These are phyloP conservation scores for Crotalus horridus DNA, from an alignment of 2,113 vertebrate genomes.

Conservation along the genomic window DNA sequence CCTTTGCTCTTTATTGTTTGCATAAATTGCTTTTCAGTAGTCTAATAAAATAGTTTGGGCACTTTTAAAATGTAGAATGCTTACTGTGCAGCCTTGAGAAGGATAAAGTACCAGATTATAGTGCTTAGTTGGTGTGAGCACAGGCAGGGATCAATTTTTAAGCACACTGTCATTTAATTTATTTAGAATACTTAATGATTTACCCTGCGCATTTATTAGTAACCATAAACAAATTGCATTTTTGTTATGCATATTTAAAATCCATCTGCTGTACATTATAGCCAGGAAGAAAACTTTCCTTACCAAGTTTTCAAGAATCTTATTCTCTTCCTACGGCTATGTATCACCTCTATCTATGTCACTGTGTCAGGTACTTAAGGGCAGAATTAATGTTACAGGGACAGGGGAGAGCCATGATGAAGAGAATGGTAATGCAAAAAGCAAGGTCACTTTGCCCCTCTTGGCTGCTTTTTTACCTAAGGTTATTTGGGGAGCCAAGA, in stretches of 20 bases:
- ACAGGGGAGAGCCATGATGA: not conserved
- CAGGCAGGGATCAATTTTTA: conserved; percentile 30
- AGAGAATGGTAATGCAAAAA: not conserved
- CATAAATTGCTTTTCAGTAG: conserved; percentile 16
- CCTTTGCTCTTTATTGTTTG: conserved; percentile 8
- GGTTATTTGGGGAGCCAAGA: not conserved
- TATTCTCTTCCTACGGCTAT: not conserved
- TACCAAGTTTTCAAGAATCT: not conserved
- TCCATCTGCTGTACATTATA: not conserved
- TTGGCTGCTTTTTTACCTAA: not conserved
- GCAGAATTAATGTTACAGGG: not conserved
- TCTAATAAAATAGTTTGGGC: conserved; percentile 29
- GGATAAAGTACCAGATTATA: conserved; percentile 8
- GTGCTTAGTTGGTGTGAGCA: conserved; percentile 11
- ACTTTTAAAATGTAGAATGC: conserved; percentile 28
- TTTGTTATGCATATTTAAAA: conserved; percentile 16
- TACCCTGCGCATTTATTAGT: not conserved
- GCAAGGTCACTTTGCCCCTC: not conserved
- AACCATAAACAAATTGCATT: conserved; percentile 4
- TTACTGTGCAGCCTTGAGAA: not conserved
- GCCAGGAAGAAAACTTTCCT: not conserved
- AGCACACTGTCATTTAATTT: conserved; percentile 14
- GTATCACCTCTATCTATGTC: not conserved
- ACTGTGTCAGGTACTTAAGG: not conserved
- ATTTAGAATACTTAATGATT: conserved; percentile 23